Percentiles rank a stretch among this genome's conserved stretches.
These are phyloP conservation scores for Drosophila burlai DNA, from an alignment of 1,140 invertebrate genomes.

Conservation along the genomic window DNA sequence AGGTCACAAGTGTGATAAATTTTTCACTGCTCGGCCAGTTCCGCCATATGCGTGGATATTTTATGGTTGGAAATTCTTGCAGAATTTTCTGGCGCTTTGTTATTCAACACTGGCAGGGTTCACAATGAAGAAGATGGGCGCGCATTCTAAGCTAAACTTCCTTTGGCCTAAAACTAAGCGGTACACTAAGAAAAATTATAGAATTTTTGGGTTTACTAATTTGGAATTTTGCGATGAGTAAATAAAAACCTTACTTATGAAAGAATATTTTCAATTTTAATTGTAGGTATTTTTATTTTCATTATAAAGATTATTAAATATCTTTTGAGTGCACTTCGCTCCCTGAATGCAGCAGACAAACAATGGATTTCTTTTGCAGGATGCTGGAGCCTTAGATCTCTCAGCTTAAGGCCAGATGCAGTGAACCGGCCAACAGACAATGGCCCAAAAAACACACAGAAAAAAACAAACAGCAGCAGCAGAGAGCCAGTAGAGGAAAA, in stretches of 20 bases:
- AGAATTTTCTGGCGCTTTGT: constrained; percentile 21
- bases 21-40: constrained; percentile 31
- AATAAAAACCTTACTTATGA: too few relatives aligned
- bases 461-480: neutral
- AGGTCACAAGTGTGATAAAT: constrained; percentile 49
- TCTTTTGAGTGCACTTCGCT: constrained; percentile 22
- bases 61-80: constrained; percentile 24
- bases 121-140: constrained; percentile 11
- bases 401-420: constrained; percentile 37
- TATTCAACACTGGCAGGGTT: constrained; percentile 22
- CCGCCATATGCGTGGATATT: constrained; percentile 34
- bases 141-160: constrained; percentile 18
- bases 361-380: constrained; percentile 29
- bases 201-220: neutral
- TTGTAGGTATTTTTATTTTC: too few relatives aligned
- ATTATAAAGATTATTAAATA: neutral
- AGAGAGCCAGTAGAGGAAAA: constrained; percentile 17
- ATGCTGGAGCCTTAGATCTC: constrained; percentile 6
- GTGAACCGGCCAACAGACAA: constrained; percentile 50
- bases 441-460: constrained; percentile 27
- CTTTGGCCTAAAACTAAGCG: neutral
- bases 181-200: neutral
- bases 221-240: too few relatives aligned
- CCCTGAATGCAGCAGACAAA: constrained; percentile 31
- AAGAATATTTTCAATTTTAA: too few relatives aligned